Evolutionary conservation across 35 echinoderm and acorn worm species (phyloP).

Genomic region (Stichopus chloronotus): DNA sequence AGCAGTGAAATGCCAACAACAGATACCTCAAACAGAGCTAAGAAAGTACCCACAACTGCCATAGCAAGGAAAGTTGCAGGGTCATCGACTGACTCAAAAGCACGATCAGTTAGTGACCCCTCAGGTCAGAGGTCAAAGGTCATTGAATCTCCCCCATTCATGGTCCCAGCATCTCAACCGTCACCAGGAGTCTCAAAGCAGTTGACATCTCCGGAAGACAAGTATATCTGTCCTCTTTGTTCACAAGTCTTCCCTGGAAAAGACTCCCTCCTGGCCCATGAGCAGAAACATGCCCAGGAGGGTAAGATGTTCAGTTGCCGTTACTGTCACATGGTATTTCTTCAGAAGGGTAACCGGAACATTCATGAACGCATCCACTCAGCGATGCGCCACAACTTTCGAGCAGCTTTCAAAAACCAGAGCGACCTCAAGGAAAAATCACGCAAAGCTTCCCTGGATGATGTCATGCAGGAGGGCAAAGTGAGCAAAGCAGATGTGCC

Average conservation of each 20-base stretch:
- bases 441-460: neutral
- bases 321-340: constrained; percentile 54
- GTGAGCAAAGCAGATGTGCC: neutral
- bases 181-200: neutral
- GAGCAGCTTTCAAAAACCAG: constrained; percentile 6
- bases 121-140: neutral
- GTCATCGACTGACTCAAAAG: neutral
- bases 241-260: constrained; percentile 44
- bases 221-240: constrained; percentile 37
- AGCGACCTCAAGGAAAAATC: neutral
- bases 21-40: neutral
- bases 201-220: neutral
- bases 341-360: constrained; percentile 47
- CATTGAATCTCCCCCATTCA: neutral
- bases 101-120: neutral
- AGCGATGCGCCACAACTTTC: constrained; percentile 23
- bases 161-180: neutral
- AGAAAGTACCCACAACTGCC: neutral
- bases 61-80: neutral
- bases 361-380: constrained; percentile 54
- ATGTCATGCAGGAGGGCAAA: neutral
- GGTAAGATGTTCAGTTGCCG: constrained; percentile 45
- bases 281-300: constrained; percentile 28
- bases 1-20: neutral
- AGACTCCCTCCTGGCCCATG: constrained; percentile 37